These are phyloP conservation scores for Hetaerina americana DNA, from an alignment of 1,140 invertebrate genomes.

Conservation along the genomic window DNA sequence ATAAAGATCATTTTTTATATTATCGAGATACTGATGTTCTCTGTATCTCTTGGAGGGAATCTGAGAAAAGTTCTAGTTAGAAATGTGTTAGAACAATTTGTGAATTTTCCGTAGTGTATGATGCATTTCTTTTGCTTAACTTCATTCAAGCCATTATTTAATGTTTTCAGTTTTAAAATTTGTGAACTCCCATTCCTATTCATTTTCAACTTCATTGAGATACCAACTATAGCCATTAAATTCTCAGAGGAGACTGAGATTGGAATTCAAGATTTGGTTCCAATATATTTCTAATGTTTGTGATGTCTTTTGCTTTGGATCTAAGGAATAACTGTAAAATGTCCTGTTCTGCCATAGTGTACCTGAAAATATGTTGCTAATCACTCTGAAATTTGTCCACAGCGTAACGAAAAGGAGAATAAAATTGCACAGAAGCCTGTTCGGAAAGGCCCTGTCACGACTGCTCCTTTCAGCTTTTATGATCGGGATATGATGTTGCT, in stretches of 20 bases:
- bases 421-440: slow-evolving; percentile 11
- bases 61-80: too few species aligned
- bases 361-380: not conserved
- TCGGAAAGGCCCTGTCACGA: slow-evolving; percentile 20
- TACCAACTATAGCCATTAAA: not conserved
- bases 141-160: too few species aligned
- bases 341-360: not conserved
- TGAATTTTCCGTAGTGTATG: too few species aligned
- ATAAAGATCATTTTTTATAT: too few species aligned
- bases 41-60: too few species aligned
- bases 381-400: not conserved
- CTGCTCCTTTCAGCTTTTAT: slow-evolving; percentile 40
- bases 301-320: not conserved
- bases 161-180: too few species aligned
- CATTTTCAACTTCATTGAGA: too few species aligned
- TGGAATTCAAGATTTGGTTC: not conserved
- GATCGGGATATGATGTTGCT: slow-evolving; percentile 29
- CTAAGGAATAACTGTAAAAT: not conserved
- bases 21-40: too few species aligned
- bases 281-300: not conserved
- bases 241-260: not conserved
- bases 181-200: too few species aligned
- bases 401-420: slow-evolving; percentile 12
- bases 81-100: too few species aligned
- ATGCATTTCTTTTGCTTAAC: too few species aligned